Evolutionary conservation across 2,113 vertebrate genomes (phyloP), one percentile per base, ranked within the genome.

Genomic region (Riparia riparia): DNA sequence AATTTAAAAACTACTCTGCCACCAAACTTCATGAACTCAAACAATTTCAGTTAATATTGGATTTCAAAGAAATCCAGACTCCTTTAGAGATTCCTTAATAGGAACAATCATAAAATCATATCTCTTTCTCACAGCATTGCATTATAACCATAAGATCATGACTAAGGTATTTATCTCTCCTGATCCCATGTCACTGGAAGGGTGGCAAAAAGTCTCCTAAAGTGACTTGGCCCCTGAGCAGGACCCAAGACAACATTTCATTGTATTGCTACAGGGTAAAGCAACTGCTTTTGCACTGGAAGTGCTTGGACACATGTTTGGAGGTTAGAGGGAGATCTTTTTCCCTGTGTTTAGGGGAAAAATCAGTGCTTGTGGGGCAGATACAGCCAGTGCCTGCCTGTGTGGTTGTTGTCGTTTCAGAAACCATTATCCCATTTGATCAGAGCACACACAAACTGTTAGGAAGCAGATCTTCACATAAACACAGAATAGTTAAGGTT

Each of bases 281-380:
- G 51, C 39, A 86, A 31, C 41, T 72, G 57, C 51, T 74, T 32
- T 78, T 83, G 57, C 12, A 37, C 31, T 83, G 56, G 34, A 60
- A 91, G 42, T 32, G 41, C 21, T 16, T 44, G 60, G 65, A 60
- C 21, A 41, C 31, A 18, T 1, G 0, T n/a, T 37, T 68, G 66
- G 47, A 71, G 34, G 42, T 50, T 54, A 66, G 4, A 73, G 39
- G 63, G 64, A 90, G 28, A 47, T 39, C 14, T 42, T 66, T 42
- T 58, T 13, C 47, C 22, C 34, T 18, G 2, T 18, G 28, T 16
- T 3, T 49, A 6, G 2, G 10, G 42, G 17, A 5, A 1, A 19
- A 51, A 71, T 28, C 42, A 29, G 50, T n/a, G 34, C 8, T 45
- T 50, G 24, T 24, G 50, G 69, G 42, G 49, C 53, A 90, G 61